phyloP scores from a whole-genome alignment of 2,113 vertebrate species.

The Zootoca vivipara region DNA sequence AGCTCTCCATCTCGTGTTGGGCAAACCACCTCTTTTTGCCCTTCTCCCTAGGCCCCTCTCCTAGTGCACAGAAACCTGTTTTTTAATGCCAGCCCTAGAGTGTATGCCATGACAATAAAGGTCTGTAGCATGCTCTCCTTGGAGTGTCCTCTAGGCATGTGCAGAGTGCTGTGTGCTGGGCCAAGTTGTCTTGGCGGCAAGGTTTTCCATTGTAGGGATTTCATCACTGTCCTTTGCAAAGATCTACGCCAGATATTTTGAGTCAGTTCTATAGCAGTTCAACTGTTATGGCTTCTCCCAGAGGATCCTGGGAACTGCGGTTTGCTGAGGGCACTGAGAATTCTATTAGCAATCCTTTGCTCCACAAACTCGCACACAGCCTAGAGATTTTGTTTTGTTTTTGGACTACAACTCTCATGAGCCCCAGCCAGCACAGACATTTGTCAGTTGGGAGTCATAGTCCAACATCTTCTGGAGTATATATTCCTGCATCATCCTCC shows the following conservation, averaged over 20 bases:
- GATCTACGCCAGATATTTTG: neutral
- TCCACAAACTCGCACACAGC: neutral
- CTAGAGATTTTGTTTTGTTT: too few species aligned
- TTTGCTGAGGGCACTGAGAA: neutral
- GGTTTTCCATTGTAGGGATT: too few species aligned
- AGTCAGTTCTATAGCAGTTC: neutral
- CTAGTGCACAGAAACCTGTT: neutral
- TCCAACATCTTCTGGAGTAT: too few species aligned
- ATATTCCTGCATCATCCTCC: too few species aligned
- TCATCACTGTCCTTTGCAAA: neutral
- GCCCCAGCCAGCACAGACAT: too few species aligned
- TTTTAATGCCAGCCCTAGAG: neutral
- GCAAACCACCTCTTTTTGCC: neutral
- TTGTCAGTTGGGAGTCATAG: too few species aligned
- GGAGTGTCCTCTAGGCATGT: neutral
- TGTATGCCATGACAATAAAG: neutral
- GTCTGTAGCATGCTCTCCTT: too few species aligned
- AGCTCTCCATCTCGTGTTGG: neutral
- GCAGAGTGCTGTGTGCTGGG: neutral
- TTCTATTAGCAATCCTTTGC: neutral
- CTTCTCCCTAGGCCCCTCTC: neutral
- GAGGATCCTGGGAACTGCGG: neutral
- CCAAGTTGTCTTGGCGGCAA: too few species aligned
- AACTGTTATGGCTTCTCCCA: neutral
- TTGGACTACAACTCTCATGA: too few species aligned